These are phyloP conservation scores for Mionectes macconnelli DNA, from an alignment of 2,113 vertebrate genomes.

Conservation along the genomic window DNA sequence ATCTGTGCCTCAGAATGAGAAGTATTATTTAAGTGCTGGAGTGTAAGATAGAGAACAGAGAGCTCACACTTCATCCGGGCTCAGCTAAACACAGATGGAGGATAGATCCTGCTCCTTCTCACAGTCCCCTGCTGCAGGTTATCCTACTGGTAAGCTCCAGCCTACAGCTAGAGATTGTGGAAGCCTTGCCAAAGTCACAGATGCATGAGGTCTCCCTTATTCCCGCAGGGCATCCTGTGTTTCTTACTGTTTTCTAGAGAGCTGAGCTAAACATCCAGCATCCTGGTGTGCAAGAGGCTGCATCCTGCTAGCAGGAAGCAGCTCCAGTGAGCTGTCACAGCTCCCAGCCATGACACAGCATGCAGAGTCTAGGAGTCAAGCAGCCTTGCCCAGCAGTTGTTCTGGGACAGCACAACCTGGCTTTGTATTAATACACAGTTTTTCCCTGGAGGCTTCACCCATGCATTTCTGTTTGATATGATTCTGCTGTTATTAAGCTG, in stretches of 20 bases:
- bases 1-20: neutral
- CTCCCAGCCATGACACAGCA: neutral
- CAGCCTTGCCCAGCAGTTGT: neutral
- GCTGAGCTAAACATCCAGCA: neutral
- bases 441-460: neutral
- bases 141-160: neutral
- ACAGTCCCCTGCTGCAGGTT: neutral
- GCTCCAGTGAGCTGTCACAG: neutral
- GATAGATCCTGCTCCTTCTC: conserved; percentile 4
- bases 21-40: neutral
- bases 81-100: conserved; percentile 4
- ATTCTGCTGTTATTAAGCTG: conserved; percentile 1
- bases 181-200: neutral
- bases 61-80: conserved; percentile 17
- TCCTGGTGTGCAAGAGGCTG: neutral
- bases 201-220: neutral
- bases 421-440: neutral
- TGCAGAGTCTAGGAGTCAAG: neutral
- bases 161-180: neutral
- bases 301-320: neutral
- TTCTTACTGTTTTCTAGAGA: neutral
- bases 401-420: neutral
- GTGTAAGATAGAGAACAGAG: neutral
- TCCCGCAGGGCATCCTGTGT: neutral
- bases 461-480: neutral